Base-by-base conservation (phyloP, 2,113 vertebrate genomes). In the Cercocebus atys region DNA sequence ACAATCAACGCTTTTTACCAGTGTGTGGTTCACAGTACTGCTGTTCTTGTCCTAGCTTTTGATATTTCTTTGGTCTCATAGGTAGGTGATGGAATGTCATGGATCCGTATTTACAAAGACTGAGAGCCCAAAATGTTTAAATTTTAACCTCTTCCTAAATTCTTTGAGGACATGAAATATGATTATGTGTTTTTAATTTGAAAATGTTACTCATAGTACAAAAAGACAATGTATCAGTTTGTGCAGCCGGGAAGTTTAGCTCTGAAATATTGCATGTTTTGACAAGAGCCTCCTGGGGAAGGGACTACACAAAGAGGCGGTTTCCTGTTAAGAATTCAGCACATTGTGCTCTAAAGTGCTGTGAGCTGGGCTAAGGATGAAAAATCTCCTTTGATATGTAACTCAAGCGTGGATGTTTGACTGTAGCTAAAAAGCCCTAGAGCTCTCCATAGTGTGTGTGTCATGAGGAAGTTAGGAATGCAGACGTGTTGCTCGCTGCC, bases 291-390 rank as follows among this genome's bases (percentile, higher is more conserved):
- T 35, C 72, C 52, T 80, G 13, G 32, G 23, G 32, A 52, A 18
- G 22, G 1, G 13, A 22, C 0, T 47, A 2, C 32, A 30, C 8
- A 2, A 59, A 85, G 22, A 70, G 45, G 8, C 0, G 23, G 6
- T 70, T 78, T 88, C 59, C 40, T 40, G 5, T 79, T 45, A 52
- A 68, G 55, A 66, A 14, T 70, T 88, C 6, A 81, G 13, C 25
- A 75, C 0, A 5, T 8, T 47, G 32, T 43, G 23, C 38, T 85
- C 57, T 23, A 22, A 22, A 61, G 23, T 61, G 12, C 40, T 61
- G 0, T n/a, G 50, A 43, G 23, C 7, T 79, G 61, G 40, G 23
- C 20, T 90, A 23, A 73, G 68, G 30, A 52, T 52, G 55, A 96
- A 93, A 50, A 64, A 35, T 96, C 2, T 64, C 22, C 35, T 82